Conservation (phyloP, 2,797 vertebrate species). For the Limnodromus scolopaceus region DNA sequence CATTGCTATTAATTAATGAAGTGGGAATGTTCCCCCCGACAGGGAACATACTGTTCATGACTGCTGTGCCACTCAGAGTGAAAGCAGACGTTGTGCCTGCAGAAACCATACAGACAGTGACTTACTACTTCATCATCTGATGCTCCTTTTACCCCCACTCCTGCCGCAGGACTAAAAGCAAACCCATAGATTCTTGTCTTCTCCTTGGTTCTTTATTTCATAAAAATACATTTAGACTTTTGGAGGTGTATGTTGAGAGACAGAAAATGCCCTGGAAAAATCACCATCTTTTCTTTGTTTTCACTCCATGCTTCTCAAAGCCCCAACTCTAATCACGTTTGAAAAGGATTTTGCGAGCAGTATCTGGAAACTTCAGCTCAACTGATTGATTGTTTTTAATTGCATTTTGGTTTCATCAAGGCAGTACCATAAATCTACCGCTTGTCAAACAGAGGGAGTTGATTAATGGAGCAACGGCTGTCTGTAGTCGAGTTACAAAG, state of each 20-base stretch:
- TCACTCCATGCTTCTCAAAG: background rate
- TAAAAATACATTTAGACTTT: background rate
- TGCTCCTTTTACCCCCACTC: background rate
- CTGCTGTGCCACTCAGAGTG: background rate
- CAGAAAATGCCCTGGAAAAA: background rate
- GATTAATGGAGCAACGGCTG: slow-evolving; percentile 8
- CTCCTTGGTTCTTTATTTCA: background rate
- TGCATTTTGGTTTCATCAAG: slow-evolving; percentile 53
- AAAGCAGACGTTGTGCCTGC: background rate
- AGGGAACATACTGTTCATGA: background rate
- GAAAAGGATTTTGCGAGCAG: background rate
- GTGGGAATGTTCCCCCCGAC: background rate
- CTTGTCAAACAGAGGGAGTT: slow-evolving; percentile 25
- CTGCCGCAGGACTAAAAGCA: background rate
- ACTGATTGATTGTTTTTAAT: slow-evolving; percentile 57
- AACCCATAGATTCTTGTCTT: background rate
- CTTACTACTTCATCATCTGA: background rate
- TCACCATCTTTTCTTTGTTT: background rate
- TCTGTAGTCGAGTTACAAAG: background rate
- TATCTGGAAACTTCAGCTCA: slow-evolving; percentile 24
- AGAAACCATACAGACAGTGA: background rate
- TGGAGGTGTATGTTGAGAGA: background rate
- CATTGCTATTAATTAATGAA: slow-evolving; percentile 20
- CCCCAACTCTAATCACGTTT: background rate
- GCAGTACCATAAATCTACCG: slow-evolving; percentile 2